These are phyloP conservation scores for Nerophis ophidion DNA, from an alignment of 2,113 vertebrate genomes.

Conservation along the genomic window DNA sequence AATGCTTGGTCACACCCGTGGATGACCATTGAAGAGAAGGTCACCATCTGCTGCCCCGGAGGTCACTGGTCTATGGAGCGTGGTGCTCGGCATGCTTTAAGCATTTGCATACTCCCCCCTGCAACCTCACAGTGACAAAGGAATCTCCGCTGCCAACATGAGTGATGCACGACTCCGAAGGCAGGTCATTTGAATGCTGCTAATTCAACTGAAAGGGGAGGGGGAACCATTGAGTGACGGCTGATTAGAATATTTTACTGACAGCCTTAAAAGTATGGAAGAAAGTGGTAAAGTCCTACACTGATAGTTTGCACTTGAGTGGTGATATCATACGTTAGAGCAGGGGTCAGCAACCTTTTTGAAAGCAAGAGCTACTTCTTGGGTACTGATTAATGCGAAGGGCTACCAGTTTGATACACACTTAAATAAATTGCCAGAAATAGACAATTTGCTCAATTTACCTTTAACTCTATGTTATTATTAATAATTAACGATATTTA, in stretches of 20 bases:
- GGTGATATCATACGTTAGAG: too few species aligned
- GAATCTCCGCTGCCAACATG: background rate
- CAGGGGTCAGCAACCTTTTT: too few species aligned
- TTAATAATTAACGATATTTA: too few species aligned
- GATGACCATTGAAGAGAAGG: constrained; percentile 39
- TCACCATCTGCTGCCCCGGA: constrained; percentile 62
- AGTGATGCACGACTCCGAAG: background rate
- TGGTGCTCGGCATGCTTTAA: constrained; percentile 14
- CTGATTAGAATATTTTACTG: background rate
- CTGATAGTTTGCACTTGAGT: background rate
- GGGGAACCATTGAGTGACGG: background rate
- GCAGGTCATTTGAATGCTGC: background rate
- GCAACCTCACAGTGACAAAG: constrained; percentile 2
- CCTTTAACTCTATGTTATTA: too few species aligned
- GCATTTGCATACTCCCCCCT: constrained; percentile 19
- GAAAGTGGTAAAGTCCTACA: too few species aligned
- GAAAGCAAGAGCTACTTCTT: too few species aligned
- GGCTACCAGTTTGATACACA: too few species aligned
- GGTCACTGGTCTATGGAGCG: constrained; percentile 43
- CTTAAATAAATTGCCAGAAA: too few species aligned
- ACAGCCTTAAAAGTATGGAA: too few species aligned
- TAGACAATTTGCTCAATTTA: too few species aligned
- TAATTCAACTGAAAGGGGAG: background rate
- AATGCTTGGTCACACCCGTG: constrained; percentile 55
- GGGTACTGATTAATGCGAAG: too few species aligned